phyloP scores from a whole-genome alignment of 1,140 invertebrate species.

The Aporrectodea caliginosa region DNA sequence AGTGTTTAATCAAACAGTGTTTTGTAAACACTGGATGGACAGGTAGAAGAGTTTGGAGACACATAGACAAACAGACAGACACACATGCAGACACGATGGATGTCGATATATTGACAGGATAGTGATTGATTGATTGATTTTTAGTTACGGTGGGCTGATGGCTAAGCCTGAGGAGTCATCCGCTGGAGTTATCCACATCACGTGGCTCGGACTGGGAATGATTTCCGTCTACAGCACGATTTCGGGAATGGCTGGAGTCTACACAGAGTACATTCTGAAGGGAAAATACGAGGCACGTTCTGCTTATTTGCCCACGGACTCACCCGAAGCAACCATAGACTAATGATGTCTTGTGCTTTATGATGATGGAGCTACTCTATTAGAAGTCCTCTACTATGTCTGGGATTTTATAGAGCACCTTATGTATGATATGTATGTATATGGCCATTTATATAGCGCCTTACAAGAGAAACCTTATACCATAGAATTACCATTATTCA shows the following conservation, averaged over 20 bases:
- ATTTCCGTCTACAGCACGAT: constrained; percentile 45
- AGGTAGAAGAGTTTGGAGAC: background rate
- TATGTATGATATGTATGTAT: too few species aligned
- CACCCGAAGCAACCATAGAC: too few species aligned
- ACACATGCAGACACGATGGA: background rate
- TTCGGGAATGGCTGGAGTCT: constrained; percentile 50
- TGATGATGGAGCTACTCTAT: too few species aligned
- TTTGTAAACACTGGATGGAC: background rate
- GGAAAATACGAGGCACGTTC: constrained; percentile 41
- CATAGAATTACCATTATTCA: too few species aligned
- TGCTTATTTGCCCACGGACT: too few species aligned
- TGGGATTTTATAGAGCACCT: too few species aligned
- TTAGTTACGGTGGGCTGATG: constrained; percentile 39
- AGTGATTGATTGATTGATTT: constrained; percentile 29
- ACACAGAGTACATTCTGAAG: constrained; percentile 53
- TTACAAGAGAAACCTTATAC: too few species aligned
- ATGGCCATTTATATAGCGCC: too few species aligned
- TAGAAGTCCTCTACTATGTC: too few species aligned
- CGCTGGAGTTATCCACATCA: constrained; percentile 42
- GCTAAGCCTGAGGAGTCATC: constrained; percentile 21
- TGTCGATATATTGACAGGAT: too few species aligned
- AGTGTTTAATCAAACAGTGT: background rate
- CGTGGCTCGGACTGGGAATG: constrained; percentile 44
- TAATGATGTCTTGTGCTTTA: too few species aligned
- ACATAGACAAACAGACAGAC: background rate